phyloP scores from a whole-genome alignment of 2,113 vertebrate species.

The Muntiacus reevesi region DNA sequence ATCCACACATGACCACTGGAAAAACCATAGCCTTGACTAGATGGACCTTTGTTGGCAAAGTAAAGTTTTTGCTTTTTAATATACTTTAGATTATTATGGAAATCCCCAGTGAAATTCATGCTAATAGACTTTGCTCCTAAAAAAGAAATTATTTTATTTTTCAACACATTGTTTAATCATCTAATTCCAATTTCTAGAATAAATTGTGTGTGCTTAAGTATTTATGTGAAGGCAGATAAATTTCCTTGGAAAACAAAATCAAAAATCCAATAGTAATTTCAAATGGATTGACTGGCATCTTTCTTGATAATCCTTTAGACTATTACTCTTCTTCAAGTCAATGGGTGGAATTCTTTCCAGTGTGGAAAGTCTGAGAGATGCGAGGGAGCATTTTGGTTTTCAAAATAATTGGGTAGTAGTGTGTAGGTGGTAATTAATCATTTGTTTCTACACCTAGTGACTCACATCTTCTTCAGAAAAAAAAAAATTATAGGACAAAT shows the following conservation, averaged over 20 bases:
- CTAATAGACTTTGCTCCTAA: neutral
- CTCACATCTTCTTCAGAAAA: slow-evolving; percentile 30
- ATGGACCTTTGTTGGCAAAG: too few relatives aligned
- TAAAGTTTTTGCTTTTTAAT: too few relatives aligned
- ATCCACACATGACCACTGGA: too few relatives aligned
- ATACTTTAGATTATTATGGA: neutral
- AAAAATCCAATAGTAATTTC: neutral
- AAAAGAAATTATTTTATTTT: neutral
- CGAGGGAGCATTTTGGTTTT: neutral
- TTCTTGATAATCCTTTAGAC: neutral
- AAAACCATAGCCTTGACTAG: too few relatives aligned
- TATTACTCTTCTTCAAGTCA: neutral
- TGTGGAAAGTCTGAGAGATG: neutral
- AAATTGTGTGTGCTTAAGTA: neutral
- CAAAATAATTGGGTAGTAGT: neutral
- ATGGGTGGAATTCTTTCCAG: neutral
- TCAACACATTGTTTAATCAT: neutral
- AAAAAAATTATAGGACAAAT: neutral
- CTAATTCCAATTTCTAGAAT: neutral
- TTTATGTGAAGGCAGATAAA: neutral
- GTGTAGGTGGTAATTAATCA: slow-evolving; percentile 46
- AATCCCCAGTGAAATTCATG: neutral
- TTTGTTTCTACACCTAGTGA: slow-evolving; percentile 1
- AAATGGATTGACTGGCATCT: neutral
- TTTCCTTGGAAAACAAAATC: neutral